These are phyloP conservation scores for Liopterus haemorrhoidalis DNA, from an alignment of 2,888 invertebrate species.

Conservation along the genomic window DNA sequence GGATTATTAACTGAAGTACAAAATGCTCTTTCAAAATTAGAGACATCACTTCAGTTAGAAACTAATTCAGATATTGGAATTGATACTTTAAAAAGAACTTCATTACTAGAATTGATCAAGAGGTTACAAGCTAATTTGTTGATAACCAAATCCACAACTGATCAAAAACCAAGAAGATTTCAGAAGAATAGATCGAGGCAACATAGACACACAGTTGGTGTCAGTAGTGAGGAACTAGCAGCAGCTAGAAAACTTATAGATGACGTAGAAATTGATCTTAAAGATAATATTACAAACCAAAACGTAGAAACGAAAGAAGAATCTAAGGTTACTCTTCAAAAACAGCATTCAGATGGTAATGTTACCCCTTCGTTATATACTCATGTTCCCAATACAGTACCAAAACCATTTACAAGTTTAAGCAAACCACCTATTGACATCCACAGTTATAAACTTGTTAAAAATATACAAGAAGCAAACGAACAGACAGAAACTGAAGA, in stretches of 20 bases:
- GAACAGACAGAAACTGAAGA: too few species aligned
- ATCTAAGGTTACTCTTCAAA: conserved; percentile 44
- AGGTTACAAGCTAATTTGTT: conserved; percentile 58
- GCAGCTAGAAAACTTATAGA: conserved; percentile 72
- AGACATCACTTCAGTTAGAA: conserved; percentile 61
- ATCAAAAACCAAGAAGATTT: conserved; percentile 43
- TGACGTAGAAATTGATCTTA: conserved; percentile 52
- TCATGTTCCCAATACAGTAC: too few species aligned
- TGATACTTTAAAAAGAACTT: conserved; percentile 51
- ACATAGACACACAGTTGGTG: conserved; percentile 75
- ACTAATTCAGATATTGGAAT: conserved; percentile 44
- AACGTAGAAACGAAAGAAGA: conserved; percentile 34
- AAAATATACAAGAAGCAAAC: conserved; percentile 8
- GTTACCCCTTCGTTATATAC: conserved; percentile 37
- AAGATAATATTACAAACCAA: conserved; percentile 37
- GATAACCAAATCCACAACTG: conserved; percentile 32
- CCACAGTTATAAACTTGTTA: conserved; percentile 14
- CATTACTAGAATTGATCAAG: conserved; percentile 63
- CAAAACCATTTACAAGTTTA: too few species aligned
- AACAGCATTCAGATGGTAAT: conserved; percentile 48
- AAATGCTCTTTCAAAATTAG: conserved; percentile 66
- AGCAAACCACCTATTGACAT: conserved; percentile 18
- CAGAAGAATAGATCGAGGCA: conserved; percentile 56
- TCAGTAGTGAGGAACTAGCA: conserved; percentile 73
- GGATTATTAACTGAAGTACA: conserved; percentile 71